phyloP scores from a whole-genome alignment of 2,797 vertebrate genomes.

The Hephaestus fuliginosus region DNA sequence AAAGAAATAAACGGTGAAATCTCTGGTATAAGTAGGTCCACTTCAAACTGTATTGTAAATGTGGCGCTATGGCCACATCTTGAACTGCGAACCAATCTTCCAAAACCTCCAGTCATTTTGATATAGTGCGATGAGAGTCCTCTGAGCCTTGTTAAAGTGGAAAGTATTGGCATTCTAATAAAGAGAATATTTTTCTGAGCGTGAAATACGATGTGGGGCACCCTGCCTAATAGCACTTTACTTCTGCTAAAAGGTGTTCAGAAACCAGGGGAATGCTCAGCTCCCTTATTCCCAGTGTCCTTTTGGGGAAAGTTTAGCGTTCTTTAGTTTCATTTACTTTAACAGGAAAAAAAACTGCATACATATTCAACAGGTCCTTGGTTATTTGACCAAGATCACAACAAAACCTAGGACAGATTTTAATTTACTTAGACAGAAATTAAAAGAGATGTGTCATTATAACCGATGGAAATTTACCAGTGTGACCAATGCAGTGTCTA shows the following conservation, averaged over 20 bases:
- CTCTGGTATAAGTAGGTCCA: neutral
- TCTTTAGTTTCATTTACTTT: slow-evolving; percentile 43
- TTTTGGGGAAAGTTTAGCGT: slow-evolving; percentile 21
- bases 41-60: slow-evolving; percentile 17
- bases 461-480: neutral
- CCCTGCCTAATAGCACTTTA: slow-evolving; percentile 45
- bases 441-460: neutral
- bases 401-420: neutral
- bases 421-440: neutral
- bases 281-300: slow-evolving; percentile 17
- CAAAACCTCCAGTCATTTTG: slow-evolving; percentile 35
- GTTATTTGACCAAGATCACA: neutral
- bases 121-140: slow-evolving; percentile 38
- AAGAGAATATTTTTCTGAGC: slow-evolving; percentile 53
- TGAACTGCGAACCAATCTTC: slow-evolving; percentile 18
- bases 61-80: slow-evolving; percentile 2
- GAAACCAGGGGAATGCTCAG: slow-evolving; percentile 27
- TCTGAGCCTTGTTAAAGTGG: slow-evolving; percentile 60
- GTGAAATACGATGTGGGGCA: slow-evolving; percentile 55
- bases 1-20: slow-evolving; percentile 17
- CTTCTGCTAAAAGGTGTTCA: slow-evolving; percentile 52
- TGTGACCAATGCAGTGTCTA: too few species aligned
- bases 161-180: slow-evolving; percentile 64
- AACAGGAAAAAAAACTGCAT: neutral
- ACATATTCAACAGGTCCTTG: neutral